These are phyloP conservation scores for Ciconia boyciana DNA, from an alignment of 2,113 vertebrate species.

Conservation along the genomic window DNA sequence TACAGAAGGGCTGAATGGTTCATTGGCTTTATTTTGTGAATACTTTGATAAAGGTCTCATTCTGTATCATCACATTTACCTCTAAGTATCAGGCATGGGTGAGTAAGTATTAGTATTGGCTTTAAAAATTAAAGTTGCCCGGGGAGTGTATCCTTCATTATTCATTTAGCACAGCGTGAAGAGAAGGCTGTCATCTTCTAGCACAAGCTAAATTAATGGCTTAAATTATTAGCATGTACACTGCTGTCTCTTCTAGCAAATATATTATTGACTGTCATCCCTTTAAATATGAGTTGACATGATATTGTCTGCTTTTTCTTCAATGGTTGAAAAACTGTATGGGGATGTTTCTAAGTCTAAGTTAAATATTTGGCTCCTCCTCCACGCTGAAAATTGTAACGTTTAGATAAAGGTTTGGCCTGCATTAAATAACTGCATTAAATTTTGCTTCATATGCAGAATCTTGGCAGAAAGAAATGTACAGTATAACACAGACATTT, in stretches of 20 bases:
- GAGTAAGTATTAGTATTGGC: constrained; percentile 40
- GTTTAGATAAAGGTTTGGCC: not conserved
- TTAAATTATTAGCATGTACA: constrained; percentile 52
- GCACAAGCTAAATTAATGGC: constrained; percentile 54
- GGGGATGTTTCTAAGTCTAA: not conserved
- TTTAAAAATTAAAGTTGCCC: constrained; percentile 55
- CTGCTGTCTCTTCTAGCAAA: constrained; percentile 28
- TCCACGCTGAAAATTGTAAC: not conserved
- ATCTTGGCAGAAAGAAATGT: not conserved
- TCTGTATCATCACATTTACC: not conserved
- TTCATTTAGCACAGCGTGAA: constrained; percentile 36
- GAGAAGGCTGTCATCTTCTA: constrained; percentile 41
- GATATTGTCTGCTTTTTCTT: constrained; percentile 17
- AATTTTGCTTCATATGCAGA: not conserved
- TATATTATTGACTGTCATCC: constrained; percentile 8
- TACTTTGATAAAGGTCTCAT: not conserved
- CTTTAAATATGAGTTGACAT: constrained; percentile 16
- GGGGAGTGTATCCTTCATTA: constrained; percentile 38
- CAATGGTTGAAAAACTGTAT: not conserved
- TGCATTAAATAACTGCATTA: not conserved
- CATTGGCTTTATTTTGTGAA: not conserved
- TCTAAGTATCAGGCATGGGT: not conserved
- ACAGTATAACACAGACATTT: not conserved
- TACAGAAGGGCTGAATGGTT: not conserved
- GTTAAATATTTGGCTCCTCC: not conserved